phyloP scores from a whole-genome alignment of 2,888 invertebrate genomes.

The Morinoia aosen region DNA sequence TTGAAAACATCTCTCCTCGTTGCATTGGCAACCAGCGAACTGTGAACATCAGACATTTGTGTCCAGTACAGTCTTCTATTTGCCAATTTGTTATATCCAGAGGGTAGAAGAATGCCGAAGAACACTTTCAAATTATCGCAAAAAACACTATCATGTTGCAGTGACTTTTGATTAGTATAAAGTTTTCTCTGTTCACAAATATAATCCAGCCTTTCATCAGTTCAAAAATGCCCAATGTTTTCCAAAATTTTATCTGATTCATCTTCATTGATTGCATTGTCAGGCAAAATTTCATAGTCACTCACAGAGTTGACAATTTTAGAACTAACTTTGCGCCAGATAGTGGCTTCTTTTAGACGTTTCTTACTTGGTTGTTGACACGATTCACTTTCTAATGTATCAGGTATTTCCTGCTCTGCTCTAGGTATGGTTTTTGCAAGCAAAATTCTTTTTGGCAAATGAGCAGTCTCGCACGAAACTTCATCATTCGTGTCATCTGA shows the following conservation, averaged over 20 bases:
- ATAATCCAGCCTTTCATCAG: neutral
- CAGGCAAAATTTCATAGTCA: neutral
- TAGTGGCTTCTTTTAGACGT: neutral
- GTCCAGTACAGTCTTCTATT: neutral
- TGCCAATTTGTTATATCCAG: neutral
- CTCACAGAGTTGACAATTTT: neutral
- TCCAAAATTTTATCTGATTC: neutral
- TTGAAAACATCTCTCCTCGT: slow-evolving; percentile 8
- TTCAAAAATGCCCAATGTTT: neutral
- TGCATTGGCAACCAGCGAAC: neutral
- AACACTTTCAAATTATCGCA: slow-evolving; percentile 1
- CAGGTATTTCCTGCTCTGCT: neutral
- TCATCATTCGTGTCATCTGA: neutral
- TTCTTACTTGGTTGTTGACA: neutral
- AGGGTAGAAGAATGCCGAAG: neutral
- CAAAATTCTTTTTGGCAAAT: neutral
- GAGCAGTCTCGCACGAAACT: neutral
- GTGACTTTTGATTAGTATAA: neutral
- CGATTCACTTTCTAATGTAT: neutral
- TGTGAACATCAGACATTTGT: neutral
- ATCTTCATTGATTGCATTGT: neutral
- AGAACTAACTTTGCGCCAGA: neutral
- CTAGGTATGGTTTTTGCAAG: neutral
- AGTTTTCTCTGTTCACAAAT: neutral
- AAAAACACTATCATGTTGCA: neutral